A percentile compares a stretch with the other conserved stretches of the same genome.
Conservation (phyloP, 1,140 invertebrate species). For the Penaeus japonicus region DNA sequence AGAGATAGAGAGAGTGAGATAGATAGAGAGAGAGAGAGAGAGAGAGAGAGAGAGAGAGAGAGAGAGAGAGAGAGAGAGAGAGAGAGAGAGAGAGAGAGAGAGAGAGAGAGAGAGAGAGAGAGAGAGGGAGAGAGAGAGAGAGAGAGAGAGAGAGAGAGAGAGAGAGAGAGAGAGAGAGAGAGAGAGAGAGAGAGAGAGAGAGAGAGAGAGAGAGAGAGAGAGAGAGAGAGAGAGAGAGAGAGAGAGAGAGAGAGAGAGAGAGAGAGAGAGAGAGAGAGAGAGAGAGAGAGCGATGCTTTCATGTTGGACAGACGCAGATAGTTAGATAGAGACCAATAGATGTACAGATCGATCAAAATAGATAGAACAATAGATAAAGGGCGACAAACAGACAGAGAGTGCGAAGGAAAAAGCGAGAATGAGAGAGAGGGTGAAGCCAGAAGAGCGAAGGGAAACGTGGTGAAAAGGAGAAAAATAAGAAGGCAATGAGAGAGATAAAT, state of each 20-base stretch:
- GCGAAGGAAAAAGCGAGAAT: not conserved
- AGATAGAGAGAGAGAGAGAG: constrained; percentile 17
- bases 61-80: constrained; percentile 4
- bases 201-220: not conserved
- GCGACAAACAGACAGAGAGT: not conserved
- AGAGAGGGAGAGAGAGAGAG: not conserved
- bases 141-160: not conserved
- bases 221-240: not conserved
- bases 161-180: not conserved
- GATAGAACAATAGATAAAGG: not conserved
- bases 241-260: not conserved
- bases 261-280: not conserved
- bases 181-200: not conserved
- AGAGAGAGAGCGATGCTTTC: too few species aligned
- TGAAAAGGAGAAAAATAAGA: not conserved
- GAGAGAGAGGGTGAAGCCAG: not conserved
- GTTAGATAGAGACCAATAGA: not conserved
- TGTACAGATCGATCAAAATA: not conserved
- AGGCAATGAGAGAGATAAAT: too few species aligned
- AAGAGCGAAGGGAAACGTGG: not conserved
- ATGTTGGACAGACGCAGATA: too few species aligned
- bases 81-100: constrained; percentile 14
- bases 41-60: not conserved
- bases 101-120: not conserved
- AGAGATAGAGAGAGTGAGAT: not conserved